Evolutionary conservation across 2,113 vertebrate species (phyloP), one percentile per base, ranked within the genome.

Genomic region (Sclerurus mexicanus): DNA sequence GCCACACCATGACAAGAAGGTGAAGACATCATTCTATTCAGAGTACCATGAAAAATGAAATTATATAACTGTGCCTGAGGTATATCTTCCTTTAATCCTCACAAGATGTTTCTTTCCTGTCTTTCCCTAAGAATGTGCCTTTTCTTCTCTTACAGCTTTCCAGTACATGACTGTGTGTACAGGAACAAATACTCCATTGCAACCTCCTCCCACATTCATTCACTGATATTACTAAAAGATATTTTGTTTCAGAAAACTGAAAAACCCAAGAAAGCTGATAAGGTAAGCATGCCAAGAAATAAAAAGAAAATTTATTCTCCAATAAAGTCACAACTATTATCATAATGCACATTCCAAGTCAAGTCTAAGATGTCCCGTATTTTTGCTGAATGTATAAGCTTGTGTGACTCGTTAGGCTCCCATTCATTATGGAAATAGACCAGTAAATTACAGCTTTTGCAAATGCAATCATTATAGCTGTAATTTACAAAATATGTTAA

Each of bases 401-500:
- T 94, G 74, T 94, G 79, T 93, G 95, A 97, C 96, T 98, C 58
- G 91, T 97, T 98, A 97, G 95, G 79, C 81, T 96, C 77, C 96
- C 93, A 98, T 98, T 98, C 97, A 95, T 97, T 98, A 97, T 95
- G 94, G 97, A 98, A 97, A 97, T 86, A 97, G 95, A 96, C 82
- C 83, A 94, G 83, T 95, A 98, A 98, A 98, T 98, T 98, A 97
- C 96, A 97, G 96, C 97, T 95, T 97, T 97, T 96, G 96, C 96
- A 98, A 97, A 98, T 97, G 95, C 95, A 98, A 97, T 97, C 97
- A 97, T 97, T 98, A 97, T 72, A 96, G 96, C 92, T 96, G 92
- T 96, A 96, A 98, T 98, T 98, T 97, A 97, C 96, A 96, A 97
- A 98, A 97, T 98, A 97, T 93, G 95, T 97, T 98, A 97, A 98